Evolutionary conservation across 2,888 invertebrate species (phyloP).

Genomic region (Calameuta pallipes): DNA sequence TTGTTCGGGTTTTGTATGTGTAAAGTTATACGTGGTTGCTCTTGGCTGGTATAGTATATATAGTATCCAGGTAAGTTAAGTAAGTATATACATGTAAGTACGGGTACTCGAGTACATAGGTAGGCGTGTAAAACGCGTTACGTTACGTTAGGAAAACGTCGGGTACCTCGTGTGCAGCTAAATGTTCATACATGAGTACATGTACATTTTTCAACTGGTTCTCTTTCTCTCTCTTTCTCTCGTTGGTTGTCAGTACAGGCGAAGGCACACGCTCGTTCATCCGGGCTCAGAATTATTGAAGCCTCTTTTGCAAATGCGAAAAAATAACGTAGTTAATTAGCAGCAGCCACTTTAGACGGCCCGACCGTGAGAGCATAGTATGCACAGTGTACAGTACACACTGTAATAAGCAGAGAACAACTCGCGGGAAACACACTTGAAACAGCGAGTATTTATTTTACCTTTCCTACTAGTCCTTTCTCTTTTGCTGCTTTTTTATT

Average conservation of each 20-base stretch:
- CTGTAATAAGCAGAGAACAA: slow-evolving; percentile 60
- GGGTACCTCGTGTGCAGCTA: not conserved
- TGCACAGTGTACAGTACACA: slow-evolving; percentile 50
- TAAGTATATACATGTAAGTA: not conserved
- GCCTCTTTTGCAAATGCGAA: slow-evolving; percentile 42
- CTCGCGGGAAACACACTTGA: slow-evolving; percentile 50
- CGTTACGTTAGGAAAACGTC: not conserved
- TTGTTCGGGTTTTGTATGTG: not conserved
- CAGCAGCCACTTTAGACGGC: slow-evolving; percentile 55
- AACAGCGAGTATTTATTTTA: slow-evolving; percentile 13
- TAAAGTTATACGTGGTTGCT: not conserved
- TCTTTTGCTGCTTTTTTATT: not conserved
- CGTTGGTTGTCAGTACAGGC: not conserved
- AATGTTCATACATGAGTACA: not conserved
- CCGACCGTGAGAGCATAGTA: slow-evolving; percentile 23
- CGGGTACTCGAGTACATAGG: not conserved
- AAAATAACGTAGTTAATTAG: slow-evolving; percentile 63
- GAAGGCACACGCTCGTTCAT: not conserved
- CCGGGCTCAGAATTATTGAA: slow-evolving; percentile 34
- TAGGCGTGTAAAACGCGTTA: not conserved
- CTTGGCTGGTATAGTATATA: not conserved
- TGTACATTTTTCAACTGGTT: not conserved
- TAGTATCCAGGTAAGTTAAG: not conserved
- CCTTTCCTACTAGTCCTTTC: not conserved
- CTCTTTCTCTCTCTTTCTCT: not conserved